Percentiles rank a stretch among this genome's conserved stretches.
Conservation (phyloP, 2,797 vertebrate genomes). For the Sparidentex hasta region DNA sequence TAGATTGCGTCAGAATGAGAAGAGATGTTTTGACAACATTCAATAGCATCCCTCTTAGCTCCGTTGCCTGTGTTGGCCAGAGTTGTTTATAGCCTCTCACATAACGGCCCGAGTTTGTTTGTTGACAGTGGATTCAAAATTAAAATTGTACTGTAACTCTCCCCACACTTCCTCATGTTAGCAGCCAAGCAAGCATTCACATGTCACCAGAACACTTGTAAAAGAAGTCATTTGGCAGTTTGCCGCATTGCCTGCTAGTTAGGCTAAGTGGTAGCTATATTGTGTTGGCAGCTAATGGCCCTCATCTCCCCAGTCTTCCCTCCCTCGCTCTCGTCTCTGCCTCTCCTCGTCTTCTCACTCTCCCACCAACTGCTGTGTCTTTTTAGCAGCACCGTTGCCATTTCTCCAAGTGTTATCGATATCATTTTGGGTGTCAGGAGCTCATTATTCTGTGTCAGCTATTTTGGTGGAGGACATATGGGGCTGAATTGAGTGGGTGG, state of each 20-base stretch:
- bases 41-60: not conserved
- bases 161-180: slow-evolving; percentile 40
- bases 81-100: slow-evolving; percentile 18
- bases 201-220: slow-evolving; percentile 65
- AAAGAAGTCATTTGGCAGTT: slow-evolving; percentile 75
- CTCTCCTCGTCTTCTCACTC: slow-evolving; percentile 68
- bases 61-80: not conserved
- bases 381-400: slow-evolving; percentile 81
- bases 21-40: not conserved
- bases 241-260: slow-evolving; percentile 70
- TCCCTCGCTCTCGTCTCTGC: slow-evolving; percentile 51
- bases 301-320: slow-evolving; percentile 70
- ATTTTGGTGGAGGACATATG: slow-evolving; percentile 77
- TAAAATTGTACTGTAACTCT: slow-evolving; percentile 50
- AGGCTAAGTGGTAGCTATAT: slow-evolving; percentile 79
- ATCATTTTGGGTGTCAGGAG: slow-evolving; percentile 83
- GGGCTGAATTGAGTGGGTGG: slow-evolving; percentile 64
- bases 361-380: slow-evolving; percentile 76
- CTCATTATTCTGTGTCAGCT: slow-evolving; percentile 87
- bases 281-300: slow-evolving; percentile 81
- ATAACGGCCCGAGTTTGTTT: slow-evolving; percentile 32
- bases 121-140: slow-evolving; percentile 50
- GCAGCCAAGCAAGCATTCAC: slow-evolving; percentile 61
- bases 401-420: slow-evolving; percentile 82
- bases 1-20: not conserved